Conservation (phyloP, 2,797 vertebrate species). For the Antrozous pallidus region DNA sequence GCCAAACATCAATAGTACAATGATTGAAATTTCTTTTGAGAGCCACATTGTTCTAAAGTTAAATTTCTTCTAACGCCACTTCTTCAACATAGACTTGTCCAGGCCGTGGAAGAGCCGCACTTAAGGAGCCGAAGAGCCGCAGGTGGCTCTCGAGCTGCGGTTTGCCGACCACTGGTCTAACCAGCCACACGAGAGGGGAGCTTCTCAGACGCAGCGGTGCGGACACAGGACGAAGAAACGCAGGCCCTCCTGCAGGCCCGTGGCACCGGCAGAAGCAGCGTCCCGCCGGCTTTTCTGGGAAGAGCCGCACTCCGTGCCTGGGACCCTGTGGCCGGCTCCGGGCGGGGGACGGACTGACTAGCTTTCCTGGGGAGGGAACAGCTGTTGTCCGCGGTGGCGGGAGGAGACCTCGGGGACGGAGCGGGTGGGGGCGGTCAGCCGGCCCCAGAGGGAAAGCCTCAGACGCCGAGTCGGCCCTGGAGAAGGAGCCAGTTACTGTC, state of each 20-base stretch:
- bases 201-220: not conserved
- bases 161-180: too few relatives aligned
- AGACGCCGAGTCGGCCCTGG: not conserved
- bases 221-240: not conserved
- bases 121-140: too few relatives aligned
- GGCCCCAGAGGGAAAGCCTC: not conserved
- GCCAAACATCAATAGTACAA: too few relatives aligned
- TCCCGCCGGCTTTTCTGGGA: not conserved
- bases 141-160: too few relatives aligned
- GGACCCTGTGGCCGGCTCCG: not conserved
- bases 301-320: not conserved
- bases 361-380: not conserved
- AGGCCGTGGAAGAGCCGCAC: too few relatives aligned
- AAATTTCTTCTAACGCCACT: too few relatives aligned
- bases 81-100: too few relatives aligned
- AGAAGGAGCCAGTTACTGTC: conserved; percentile 9
- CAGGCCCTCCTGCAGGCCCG: not conserved
- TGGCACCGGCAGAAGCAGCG: not conserved
- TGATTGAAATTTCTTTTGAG: too few relatives aligned
- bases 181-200: not conserved
- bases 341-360: not conserved
- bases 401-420: too few relatives aligned
- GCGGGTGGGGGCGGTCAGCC: not conserved
- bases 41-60: too few relatives aligned
- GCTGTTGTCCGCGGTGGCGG: not conserved